These are phyloP conservation scores for Bos indicus DNA, from an alignment of 2,113 vertebrate species.

Conservation along the genomic window DNA sequence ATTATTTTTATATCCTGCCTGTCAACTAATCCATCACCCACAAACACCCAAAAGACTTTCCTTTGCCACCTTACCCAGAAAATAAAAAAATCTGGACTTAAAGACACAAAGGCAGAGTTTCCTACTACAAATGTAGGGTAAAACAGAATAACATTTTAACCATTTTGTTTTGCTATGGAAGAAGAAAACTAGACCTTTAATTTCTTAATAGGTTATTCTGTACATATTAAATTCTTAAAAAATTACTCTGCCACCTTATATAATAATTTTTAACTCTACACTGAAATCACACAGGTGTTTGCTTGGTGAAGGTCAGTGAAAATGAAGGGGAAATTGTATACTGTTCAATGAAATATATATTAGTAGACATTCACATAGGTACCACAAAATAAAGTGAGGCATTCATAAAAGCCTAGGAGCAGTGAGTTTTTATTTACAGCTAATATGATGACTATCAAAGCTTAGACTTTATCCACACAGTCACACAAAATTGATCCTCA, in stretches of 20 bases:
- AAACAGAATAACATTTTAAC: neutral
- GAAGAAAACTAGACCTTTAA: neutral
- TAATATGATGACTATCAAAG: neutral
- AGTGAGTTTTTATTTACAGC: neutral
- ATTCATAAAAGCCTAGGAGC: neutral
- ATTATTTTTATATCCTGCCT: neutral
- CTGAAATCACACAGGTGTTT: neutral
- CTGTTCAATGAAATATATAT: neutral
- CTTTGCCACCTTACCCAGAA: accelerated
- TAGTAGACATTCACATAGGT: neutral
- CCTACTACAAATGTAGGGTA: neutral
- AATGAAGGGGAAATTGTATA: neutral
- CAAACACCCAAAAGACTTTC: neutral
- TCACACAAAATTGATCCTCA: neutral
- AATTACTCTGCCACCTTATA: neutral
- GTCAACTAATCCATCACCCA: neutral
- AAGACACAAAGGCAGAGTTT: neutral
- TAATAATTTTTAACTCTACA: neutral
- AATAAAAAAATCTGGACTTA: neutral
- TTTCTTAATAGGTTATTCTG: slow-evolving; percentile 23
- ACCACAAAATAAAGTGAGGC: neutral
- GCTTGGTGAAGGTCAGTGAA: neutral
- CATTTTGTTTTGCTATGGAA: neutral
- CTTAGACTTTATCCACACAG: neutral
- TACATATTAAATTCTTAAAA: slow-evolving; percentile 29